Evolutionary conservation across 2,113 vertebrate genomes (phyloP).

Genomic region (Dinomys branickii): DNA sequence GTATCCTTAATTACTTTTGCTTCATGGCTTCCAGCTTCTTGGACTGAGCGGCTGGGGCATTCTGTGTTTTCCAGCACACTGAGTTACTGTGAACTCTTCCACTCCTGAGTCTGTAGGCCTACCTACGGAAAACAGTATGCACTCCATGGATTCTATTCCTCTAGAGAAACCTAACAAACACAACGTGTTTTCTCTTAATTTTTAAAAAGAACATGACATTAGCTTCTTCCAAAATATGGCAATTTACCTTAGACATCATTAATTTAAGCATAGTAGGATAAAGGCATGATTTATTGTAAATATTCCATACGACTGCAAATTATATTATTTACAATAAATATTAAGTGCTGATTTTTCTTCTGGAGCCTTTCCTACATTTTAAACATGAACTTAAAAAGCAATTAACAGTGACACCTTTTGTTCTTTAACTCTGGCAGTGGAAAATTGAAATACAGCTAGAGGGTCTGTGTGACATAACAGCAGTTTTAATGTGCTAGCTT

Average conservation of each 20-base stretch:
- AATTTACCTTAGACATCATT: background rate
- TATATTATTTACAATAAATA: background rate
- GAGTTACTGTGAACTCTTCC: background rate
- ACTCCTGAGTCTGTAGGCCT: background rate
- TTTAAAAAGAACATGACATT: background rate
- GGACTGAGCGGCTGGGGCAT: background rate
- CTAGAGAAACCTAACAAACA: background rate
- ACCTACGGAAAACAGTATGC: background rate
- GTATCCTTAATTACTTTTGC: background rate
- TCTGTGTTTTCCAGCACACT: background rate
- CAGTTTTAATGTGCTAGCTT: conserved; percentile 14
- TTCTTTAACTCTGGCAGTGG: background rate
- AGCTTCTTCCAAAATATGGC: background rate
- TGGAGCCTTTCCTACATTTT: background rate
- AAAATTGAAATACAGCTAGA: conserved; percentile 53
- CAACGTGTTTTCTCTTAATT: background rate
- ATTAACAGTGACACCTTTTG: conserved; percentile 51
- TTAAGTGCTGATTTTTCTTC: background rate
- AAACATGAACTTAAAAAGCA: conserved; percentile 26
- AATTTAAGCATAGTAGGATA: background rate
- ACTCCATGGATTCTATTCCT: background rate
- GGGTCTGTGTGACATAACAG: background rate
- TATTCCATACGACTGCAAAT: background rate
- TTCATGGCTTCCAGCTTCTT: background rate
- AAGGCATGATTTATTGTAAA: background rate